Evolutionary conservation across 1,140 invertebrate genomes (phyloP).

Genomic region (Penaeus japonicus): DNA sequence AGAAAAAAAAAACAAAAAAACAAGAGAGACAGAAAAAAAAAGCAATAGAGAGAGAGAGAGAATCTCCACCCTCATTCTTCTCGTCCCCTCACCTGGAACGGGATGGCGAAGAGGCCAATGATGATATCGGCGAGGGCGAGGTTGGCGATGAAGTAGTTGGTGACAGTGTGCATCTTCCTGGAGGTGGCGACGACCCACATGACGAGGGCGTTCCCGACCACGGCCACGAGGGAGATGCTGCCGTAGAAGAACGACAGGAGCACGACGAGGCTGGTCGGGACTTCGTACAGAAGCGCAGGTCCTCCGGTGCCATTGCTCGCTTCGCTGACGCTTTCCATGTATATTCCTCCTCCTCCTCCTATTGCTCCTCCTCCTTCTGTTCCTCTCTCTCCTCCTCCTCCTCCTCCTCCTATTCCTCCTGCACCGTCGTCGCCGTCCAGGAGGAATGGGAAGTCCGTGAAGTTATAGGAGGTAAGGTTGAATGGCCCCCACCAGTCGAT

Average conservation of each 20-base stretch:
- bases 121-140: constrained; percentile 80
- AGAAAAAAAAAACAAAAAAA: too few species aligned
- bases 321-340: neutral
- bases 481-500: neutral
- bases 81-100: constrained; percentile 79
- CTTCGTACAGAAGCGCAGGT: constrained; percentile 69
- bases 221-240: constrained; percentile 79
- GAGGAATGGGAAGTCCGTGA: neutral
- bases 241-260: constrained; percentile 82
- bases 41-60: too few species aligned
- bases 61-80: too few species aligned
- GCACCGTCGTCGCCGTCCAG: neutral
- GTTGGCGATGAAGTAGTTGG: constrained; percentile 84
- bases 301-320: neutral
- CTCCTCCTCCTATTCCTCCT: too few species aligned
- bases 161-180: constrained; percentile 78
- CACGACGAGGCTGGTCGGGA: constrained; percentile 76
- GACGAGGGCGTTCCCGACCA: constrained; percentile 81
- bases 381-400: neutral
- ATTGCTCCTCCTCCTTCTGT: neutral
- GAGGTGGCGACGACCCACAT: constrained; percentile 78
- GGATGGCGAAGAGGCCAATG: constrained; percentile 79
- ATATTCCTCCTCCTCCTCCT: neutral
- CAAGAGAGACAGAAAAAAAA: too few species aligned
- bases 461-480: neutral